Conservation (phyloP, 2,113 vertebrate genomes). For the Dryoscopus gambensis region DNA sequence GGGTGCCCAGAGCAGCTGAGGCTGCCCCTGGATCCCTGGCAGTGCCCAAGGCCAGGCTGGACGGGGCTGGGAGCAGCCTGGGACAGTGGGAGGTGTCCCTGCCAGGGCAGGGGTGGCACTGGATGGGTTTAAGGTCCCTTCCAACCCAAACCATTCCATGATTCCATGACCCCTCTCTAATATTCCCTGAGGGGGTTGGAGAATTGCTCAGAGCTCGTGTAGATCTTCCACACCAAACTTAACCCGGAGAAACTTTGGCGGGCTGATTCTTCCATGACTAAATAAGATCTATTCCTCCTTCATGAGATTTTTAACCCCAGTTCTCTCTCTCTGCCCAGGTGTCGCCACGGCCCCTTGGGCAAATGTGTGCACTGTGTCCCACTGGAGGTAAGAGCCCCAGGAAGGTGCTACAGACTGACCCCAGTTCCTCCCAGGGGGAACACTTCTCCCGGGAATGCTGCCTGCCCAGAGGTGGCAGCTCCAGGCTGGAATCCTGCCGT, state of each 20-base stretch:
- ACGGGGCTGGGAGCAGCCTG: accelerated
- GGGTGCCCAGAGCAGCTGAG: neutral
- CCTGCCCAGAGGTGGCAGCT: neutral
- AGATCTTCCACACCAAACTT: neutral
- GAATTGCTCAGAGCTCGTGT: neutral
- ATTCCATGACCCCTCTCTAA: neutral
- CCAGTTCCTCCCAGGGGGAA: neutral
- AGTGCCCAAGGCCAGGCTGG: neutral
- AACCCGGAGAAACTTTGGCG: neutral
- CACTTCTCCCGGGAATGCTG: neutral
- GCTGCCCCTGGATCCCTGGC: neutral
- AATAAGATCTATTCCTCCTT: neutral
- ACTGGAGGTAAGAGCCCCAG: slow-evolving; percentile 83
- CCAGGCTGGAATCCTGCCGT: neutral
- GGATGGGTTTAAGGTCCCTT: neutral
- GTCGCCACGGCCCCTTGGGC: slow-evolving; percentile 90
- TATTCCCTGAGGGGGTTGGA: accelerated
- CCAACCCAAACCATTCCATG: neutral
- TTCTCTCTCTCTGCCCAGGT: slow-evolving; percentile 72
- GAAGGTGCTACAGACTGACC: neutral
- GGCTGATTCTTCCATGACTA: neutral
- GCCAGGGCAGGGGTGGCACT: neutral
- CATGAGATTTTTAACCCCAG: neutral
- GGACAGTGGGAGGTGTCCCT: neutral
- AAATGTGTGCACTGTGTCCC: slow-evolving; percentile 98